Evolutionary conservation across 2,888 invertebrate genomes (phyloP), one percentile per base, ranked within the genome.

Genomic region (Mesorhabditis sp.): DNA sequence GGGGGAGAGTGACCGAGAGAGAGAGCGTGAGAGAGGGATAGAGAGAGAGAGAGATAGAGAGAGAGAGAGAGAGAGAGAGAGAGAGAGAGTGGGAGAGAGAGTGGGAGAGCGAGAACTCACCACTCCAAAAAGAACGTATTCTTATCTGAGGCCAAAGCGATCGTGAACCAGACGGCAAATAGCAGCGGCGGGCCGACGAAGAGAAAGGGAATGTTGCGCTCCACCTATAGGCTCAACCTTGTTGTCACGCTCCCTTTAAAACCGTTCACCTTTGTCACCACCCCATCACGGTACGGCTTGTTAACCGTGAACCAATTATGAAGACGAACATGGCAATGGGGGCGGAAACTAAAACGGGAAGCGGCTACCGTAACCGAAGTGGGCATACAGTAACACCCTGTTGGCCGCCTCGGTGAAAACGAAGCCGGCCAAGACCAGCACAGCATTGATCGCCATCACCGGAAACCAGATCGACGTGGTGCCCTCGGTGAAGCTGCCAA

Each of bases 401-500:
- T n/a, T 13, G 10, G 58, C n/a, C 7, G 58, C 58, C n/a, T 50
- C 58, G n/a, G 58, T 50, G 58, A 50, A 50, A 0, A n/a, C 58
- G 58, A 50, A 50, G 10, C 10, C 58, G 7, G 58, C n/a, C 10
- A 50, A n/a, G 7, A 50, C 58, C 7, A 50, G 58, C 10, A 50
- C 10, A n/a, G n/a, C 10, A 50, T 50, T 50, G n/a, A 50, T 50
- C 10, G 58, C n/a, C 58, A 50, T 50, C 10, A 50, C n/a, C n/a
- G 58, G 58, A 50, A 50, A 50, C 58, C 58, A 50, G 58, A 50
- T n/a, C n/a, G 58, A 10, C 10, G 58, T 50, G 7, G 58, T n/a
- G n/a, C n/a, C 58, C n/a, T 50, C 58, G 58, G 58, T 13, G n/a
- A 50, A 50, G 58, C 10, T 50, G 58, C 58, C 58, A n/a, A 50